These are phyloP conservation scores for Doris montereyensis DNA, from an alignment of 2,888 invertebrate genomes.

Conservation along the genomic window DNA sequence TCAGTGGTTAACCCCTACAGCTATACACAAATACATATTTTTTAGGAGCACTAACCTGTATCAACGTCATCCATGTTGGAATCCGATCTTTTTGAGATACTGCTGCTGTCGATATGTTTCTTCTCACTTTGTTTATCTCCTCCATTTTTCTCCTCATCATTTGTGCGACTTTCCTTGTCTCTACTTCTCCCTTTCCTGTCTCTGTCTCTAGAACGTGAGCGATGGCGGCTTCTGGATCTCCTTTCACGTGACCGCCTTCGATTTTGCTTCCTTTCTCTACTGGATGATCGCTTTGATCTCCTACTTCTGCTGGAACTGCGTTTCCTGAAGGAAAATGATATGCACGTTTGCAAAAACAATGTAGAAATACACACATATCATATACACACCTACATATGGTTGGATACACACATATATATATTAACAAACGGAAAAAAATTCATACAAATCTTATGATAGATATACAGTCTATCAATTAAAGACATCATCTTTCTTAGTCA, in stretches of 20 bases:
- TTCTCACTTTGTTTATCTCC: too few relatives aligned
- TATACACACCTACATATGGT: too few relatives aligned
- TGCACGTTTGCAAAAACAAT: too few relatives aligned
- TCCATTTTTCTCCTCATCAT: slow-evolving; percentile 24
- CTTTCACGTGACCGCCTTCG: slow-evolving; percentile 34
- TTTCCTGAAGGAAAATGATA: slow-evolving; percentile 22
- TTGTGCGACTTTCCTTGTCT: slow-evolving; percentile 20
- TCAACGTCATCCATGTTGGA: too few relatives aligned
- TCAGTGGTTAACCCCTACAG: too few relatives aligned
- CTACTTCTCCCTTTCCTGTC: slow-evolving; percentile 31
- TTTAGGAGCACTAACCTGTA: too few relatives aligned
- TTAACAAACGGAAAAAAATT: not conserved
- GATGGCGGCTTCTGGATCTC: slow-evolving; percentile 25
- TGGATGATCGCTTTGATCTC: slow-evolving; percentile 35
- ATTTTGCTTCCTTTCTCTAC: slow-evolving; percentile 31
- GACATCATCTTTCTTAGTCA: not conserved
- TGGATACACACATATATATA: not conserved
- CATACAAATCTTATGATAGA: too few relatives aligned
- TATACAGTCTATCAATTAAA: too few relatives aligned
- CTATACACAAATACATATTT: too few relatives aligned
- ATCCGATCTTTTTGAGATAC: too few relatives aligned
- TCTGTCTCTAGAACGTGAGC: slow-evolving; percentile 35
- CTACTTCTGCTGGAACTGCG: slow-evolving; percentile 35
- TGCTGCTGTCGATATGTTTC: too few relatives aligned
- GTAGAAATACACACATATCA: too few relatives aligned